phyloP scores from a whole-genome alignment of 2,113 vertebrate species.

The Dasyornis broadbenti region DNA sequence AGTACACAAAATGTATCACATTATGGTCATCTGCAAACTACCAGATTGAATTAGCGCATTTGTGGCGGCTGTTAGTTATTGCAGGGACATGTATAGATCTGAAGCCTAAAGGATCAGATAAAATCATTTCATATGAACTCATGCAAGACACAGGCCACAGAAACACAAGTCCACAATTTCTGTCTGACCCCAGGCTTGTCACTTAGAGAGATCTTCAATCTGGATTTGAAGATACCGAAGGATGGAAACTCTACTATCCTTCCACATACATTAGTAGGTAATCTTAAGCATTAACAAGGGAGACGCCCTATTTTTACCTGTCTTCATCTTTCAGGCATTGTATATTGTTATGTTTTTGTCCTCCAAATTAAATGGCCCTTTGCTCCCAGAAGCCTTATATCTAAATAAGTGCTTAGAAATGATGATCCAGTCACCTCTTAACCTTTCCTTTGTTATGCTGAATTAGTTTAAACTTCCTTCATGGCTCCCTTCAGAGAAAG shows the following conservation, averaged over 20 bases:
- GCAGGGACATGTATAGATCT: background rate
- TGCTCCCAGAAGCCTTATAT: background rate
- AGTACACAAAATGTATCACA: rapidly evolving
- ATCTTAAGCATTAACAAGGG: background rate
- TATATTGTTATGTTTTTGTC: background rate
- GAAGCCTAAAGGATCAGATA: background rate
- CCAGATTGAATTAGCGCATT: background rate
- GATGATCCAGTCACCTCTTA: conserved; percentile 16
- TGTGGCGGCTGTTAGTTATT: background rate
- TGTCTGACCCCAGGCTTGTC: background rate
- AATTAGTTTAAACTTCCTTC: conserved; percentile 41
- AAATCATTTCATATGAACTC: background rate
- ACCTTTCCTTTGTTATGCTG: conserved; percentile 20
- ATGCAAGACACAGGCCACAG: background rate
- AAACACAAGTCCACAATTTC: background rate
- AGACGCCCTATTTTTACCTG: background rate
- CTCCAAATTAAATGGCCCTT: background rate
- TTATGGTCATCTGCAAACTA: background rate
- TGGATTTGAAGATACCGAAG: background rate
- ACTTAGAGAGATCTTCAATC: background rate
- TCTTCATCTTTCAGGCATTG: background rate
- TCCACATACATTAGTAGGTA: background rate
- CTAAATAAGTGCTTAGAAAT: background rate
- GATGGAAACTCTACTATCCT: background rate
- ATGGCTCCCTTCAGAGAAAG: background rate